Evolutionary conservation across 2,113 vertebrate species (phyloP), one percentile per base, ranked within the genome.

Genomic region (Andinoacara biseriatus): DNA sequence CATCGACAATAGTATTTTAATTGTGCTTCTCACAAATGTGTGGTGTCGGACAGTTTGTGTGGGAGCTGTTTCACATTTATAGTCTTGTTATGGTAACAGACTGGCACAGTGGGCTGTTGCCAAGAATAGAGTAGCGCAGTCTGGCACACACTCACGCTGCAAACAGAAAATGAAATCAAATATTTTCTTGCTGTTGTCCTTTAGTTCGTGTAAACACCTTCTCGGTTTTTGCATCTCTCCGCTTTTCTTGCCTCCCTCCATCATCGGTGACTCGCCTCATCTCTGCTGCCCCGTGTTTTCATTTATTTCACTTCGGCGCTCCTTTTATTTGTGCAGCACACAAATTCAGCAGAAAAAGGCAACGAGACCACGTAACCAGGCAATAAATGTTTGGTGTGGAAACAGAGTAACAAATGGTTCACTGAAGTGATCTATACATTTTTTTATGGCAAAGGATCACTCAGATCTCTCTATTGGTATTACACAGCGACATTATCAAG

Each of bases 1-100:
- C 24, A 7, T 46, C 20, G 40, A 58, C 29, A 67, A 56, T 72
- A 7, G 58, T 60, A 59, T 88, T 82, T 76, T 76, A 9, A 67
- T 31, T 57, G 62, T 75, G 49, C 67, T 38, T 82, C 61, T 78
- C 38, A 58, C 35, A 62, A 58, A 56, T 75, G 35, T 77, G 74
- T 75, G 20, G 82, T 63, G 72, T 60, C 3, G 46, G 81, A 78
- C 85, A 82, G 62, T 78, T 61, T 87, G 86, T 88, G 90, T 92
- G 81, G 87, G 86, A 88, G 83, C 65, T 52, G 75, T n/a, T 85
- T 63, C n/a, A 75, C 85, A 86, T 91, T 90, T 82, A 75, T 72
- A 85, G 85, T 67, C 57, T 85, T 59, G 67, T 91, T 90, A 80
- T 88, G 84, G 80, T 76, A 78, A 81, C 89, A 91, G 74, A 61